Evolutionary conservation across 2,113 vertebrate species (phyloP).

Genomic region (Abramis brama): DNA sequence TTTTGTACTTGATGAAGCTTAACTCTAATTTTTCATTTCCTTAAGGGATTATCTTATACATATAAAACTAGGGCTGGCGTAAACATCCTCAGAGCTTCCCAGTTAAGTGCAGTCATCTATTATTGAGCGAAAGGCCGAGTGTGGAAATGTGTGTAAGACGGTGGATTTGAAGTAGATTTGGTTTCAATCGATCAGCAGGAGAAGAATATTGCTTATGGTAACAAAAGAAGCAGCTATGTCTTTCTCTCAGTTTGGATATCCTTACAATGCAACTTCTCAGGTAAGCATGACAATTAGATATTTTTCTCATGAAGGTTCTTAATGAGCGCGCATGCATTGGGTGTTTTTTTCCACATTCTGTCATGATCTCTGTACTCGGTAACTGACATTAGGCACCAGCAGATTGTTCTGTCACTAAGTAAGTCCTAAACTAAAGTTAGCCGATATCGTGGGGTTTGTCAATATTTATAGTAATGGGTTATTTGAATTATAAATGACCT

Average conservation of each 20-base stretch:
- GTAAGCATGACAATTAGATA: constrained; percentile 77
- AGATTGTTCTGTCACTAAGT: background rate
- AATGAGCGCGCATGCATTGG: background rate
- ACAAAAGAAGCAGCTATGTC: constrained; percentile 92
- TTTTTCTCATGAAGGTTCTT: constrained; percentile 36
- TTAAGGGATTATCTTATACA: constrained; percentile 80
- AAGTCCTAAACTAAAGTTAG: constrained; percentile 54
- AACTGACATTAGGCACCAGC: background rate
- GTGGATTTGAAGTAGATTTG: constrained; percentile 86
- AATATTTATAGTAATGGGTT: constrained; percentile 67
- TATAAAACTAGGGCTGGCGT: constrained; percentile 83
- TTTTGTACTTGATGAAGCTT: constrained; percentile 78
- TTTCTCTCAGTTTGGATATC: constrained; percentile 98
- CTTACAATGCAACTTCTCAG: constrained; percentile 93
- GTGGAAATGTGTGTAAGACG: constrained; percentile 86
- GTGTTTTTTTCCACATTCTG: constrained; percentile 31
- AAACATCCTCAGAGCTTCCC: constrained; percentile 78
- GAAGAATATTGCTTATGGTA: constrained; percentile 88
- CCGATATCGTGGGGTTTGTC: constrained; percentile 56
- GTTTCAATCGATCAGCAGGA: constrained; percentile 87
- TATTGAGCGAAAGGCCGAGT: constrained; percentile 86
- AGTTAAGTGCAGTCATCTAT: constrained; percentile 88
- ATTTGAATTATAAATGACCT: constrained; percentile 83
- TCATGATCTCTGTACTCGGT: background rate
- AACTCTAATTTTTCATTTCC: constrained; percentile 79